phyloP scores from a whole-genome alignment of 1,140 invertebrate genomes.

The Heliconius hermathena region DNA sequence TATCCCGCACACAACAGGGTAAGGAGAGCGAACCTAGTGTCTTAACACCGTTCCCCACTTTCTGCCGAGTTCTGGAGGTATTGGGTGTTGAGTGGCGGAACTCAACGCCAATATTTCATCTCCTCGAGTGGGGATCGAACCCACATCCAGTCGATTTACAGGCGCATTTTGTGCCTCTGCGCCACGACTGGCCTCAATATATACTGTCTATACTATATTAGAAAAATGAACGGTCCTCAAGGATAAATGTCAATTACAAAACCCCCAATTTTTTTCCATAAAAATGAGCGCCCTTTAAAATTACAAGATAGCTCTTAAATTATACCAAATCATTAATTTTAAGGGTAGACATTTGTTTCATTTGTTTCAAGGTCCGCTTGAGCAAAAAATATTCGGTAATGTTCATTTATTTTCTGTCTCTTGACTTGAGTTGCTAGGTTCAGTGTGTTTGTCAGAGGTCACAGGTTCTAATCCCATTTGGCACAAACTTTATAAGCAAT shows the following conservation, averaged over 20 bases:
- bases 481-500: too few species aligned
- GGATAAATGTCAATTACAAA: constrained; percentile 6
- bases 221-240: not conserved
- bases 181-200: too few species aligned
- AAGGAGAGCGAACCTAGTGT: too few species aligned
- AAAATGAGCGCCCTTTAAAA: constrained; percentile 5
- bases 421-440: not conserved
- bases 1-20: too few species aligned
- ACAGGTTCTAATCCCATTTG: not conserved
- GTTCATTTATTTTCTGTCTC: constrained; percentile 5
- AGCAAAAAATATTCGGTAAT: constrained; percentile 8
- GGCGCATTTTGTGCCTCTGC: too few species aligned
- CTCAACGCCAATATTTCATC: too few species aligned
- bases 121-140: too few species aligned
- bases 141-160: too few species aligned
- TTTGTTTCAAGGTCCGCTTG: constrained; percentile 9
- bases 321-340: constrained; percentile 13
- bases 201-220: too few species aligned
- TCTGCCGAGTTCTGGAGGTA: too few species aligned
- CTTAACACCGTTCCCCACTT: too few species aligned
- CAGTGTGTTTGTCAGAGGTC: not conserved
- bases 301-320: constrained; percentile 15
- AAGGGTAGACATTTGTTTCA: constrained; percentile 14
- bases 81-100: too few species aligned
- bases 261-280: not conserved